Evolutionary conservation across 1,140 invertebrate genomes (phyloP), one percentile per base, ranked within the genome.

Genomic region (Chironomus striatipennis): DNA sequence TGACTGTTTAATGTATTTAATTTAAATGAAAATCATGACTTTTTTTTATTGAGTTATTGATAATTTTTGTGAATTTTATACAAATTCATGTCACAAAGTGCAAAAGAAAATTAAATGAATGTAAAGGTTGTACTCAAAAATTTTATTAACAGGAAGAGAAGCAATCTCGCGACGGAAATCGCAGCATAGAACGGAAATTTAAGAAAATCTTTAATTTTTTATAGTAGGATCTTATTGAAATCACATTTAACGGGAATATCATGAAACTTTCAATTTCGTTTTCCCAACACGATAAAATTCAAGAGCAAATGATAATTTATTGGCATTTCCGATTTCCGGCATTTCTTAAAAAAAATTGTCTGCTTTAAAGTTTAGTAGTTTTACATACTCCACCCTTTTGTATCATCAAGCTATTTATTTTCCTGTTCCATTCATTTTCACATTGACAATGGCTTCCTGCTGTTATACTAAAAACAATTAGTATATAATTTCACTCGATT

Each of bases 121-220:
- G 47, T 15, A 57, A 57, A 57, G 24, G 5, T 57, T 57, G 47
- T 5, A 57, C 8, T 57, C 47, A 57, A n/a, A 57, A 57, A 57
- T n/a, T 15, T 47, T 15, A 57, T n/a, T 57, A 15, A 20, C 65
- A 70, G 65, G 65, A 70, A 70, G 20, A 20, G 18, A 70, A 70
- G 10, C 18, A 70, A 70, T 70, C 65, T 70, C 65, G 65, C 65
- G 65, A 70, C 65, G 65, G 65, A 70, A 70, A 70, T 70, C 65
- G 65, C 17, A 17, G 15, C 6, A 6, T 70, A 6, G 7, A 70
- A 70, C 65, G 65, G 65, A 70, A 70, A 70, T 57, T 57, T 57
- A 57, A 57, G n/a, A 57, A 34, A 34, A 34, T 34, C 24, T 34
- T 34, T 34, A 34, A 34, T 34, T 34, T 34, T 34, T 34, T 1